A percentile compares a stretch with the other conserved stretches of the same genome.
phyloP scores from a whole-genome alignment of 2,797 vertebrate species.

The Amblyopsis hoosieri region DNA sequence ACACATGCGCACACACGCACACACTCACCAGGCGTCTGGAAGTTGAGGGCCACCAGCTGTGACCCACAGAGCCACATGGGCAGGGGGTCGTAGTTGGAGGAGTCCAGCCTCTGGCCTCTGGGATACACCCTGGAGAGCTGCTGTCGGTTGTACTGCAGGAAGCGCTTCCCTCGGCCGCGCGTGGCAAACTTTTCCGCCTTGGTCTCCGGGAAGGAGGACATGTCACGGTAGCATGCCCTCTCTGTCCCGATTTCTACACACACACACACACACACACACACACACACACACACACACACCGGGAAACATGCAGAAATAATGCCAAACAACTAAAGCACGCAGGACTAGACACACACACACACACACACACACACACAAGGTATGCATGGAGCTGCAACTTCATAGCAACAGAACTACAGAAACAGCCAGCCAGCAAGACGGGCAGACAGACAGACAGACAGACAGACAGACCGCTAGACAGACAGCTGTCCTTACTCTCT shows the following conservation, averaged over 20 bases:
- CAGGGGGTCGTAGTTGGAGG: conserved; percentile 96
- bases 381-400: too few species aligned
- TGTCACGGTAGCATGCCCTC: conserved; percentile 92
- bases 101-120: conserved; percentile 87
- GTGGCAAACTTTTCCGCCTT: conserved; percentile 98
- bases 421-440: too few species aligned
- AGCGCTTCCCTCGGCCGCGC: conserved; percentile 83
- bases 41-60: conserved; percentile 96
- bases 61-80: conserved; percentile 98
- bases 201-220: conserved; percentile 98
- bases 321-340: neutral
- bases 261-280: neutral
- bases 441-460: too few species aligned
- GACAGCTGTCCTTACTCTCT: conserved; percentile 84
- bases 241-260: conserved; percentile 92
- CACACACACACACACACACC: neutral
- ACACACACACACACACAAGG: too few species aligned
- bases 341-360: neutral
- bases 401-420: too few species aligned
- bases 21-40: conserved; percentile 92
- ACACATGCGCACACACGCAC: neutral
- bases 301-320: neutral
- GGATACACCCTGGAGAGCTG: conserved; percentile 85
- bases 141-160: conserved; percentile 81
- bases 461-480: too few species aligned